Conservation (phyloP, 2,888 invertebrate genomes). For the Dynastes grantii region DNA sequence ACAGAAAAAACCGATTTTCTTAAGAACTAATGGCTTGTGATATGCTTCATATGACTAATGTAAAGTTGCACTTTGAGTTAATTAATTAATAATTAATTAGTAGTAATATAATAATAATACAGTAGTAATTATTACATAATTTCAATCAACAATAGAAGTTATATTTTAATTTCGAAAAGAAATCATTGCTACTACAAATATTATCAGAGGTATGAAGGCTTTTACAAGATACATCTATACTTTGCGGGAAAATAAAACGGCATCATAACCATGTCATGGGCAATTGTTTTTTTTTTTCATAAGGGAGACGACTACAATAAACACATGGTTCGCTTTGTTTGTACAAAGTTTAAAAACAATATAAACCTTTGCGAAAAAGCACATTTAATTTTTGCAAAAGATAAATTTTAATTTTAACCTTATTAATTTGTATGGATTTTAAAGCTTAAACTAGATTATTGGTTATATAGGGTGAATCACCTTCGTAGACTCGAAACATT, state of each 20-base stretch:
- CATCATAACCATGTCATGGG: conserved; percentile 13
- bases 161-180: neutral
- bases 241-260: too few relatives aligned
- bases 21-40: conserved; percentile 48
- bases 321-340: too few relatives aligned
- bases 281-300: conserved; percentile 17
- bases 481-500: too few relatives aligned
- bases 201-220: conserved; percentile 17
- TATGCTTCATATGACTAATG: conserved; percentile 49
- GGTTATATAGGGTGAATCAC: too few relatives aligned
- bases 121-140: conserved; percentile 29
- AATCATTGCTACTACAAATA: neutral
- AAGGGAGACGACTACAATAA: too few relatives aligned
- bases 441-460: too few relatives aligned
- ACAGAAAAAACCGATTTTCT: conserved; percentile 28
- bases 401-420: too few relatives aligned
- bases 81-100: conserved; percentile 4
- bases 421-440: too few relatives aligned
- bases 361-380: neutral
- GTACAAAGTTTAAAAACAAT: too few relatives aligned
- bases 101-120: conserved; percentile 11
- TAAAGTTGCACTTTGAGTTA: conserved; percentile 49
- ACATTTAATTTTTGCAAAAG: too few relatives aligned
- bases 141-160: conserved; percentile 27
- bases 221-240: neutral